Evolutionary conservation across 2,113 vertebrate species (phyloP).

Genomic region (Xyliphius kryptos): DNA sequence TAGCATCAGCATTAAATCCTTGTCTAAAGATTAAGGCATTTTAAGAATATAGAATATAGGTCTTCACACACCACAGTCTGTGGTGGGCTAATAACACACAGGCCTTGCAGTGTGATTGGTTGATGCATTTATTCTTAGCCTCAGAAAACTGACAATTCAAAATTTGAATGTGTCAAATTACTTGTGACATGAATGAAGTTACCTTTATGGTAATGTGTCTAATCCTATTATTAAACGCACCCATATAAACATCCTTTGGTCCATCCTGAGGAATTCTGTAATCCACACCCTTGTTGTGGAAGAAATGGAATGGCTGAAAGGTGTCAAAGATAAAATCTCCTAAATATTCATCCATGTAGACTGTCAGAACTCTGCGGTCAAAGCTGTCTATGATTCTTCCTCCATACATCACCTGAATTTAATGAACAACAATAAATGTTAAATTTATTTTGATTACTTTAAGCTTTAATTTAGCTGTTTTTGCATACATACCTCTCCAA

Average conservation of each 20-base stretch:
- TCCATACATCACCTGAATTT: conserved; percentile 87
- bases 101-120: too few species aligned
- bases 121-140: too few species aligned
- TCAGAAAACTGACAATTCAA: too few species aligned
- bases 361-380: conserved; percentile 84
- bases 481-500: conserved; percentile 71
- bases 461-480: neutral
- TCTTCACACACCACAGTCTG: too few species aligned
- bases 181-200: too few species aligned
- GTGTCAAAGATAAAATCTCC: conserved; percentile 92
- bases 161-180: too few species aligned
- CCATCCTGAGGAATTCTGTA: conserved; percentile 79
- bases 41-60: too few species aligned
- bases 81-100: too few species aligned
- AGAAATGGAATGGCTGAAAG: conserved; percentile 85
- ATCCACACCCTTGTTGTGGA: conserved; percentile 68
- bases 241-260: conserved; percentile 71
- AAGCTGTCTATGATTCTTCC: conserved; percentile 89
- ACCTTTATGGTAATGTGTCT: too few species aligned
- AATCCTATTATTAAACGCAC: conserved; percentile 58
- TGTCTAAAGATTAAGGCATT: too few species aligned
- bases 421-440: neutral
- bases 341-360: conserved; percentile 92
- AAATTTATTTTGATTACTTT: too few species aligned
- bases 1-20: too few species aligned